Evolutionary conservation across 2,888 invertebrate species (phyloP).

Genomic region (Apeira syringaria): DNA sequence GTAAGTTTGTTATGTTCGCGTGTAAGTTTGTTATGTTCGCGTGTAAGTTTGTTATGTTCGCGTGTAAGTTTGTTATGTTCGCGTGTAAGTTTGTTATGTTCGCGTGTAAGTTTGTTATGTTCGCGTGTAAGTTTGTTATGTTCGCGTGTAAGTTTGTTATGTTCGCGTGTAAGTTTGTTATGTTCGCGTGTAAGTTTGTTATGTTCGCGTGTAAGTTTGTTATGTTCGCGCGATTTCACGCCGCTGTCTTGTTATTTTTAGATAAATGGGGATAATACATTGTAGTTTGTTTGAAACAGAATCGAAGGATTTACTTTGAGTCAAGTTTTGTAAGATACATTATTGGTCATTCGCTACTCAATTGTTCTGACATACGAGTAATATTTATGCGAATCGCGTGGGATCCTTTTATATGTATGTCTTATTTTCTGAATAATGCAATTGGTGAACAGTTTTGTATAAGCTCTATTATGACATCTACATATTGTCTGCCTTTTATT

Average conservation of each 20-base stretch:
- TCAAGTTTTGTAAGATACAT: too few relatives aligned
- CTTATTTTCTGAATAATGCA: too few relatives aligned
- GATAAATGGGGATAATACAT: constrained; percentile 11
- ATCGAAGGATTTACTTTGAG: too few relatives aligned
- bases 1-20: constrained; percentile 38
- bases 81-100: constrained; percentile 48
- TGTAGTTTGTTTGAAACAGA: too few relatives aligned
- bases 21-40: too few relatives aligned
- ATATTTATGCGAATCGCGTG: too few relatives aligned
- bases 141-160: constrained; percentile 47
- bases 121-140: constrained; percentile 47
- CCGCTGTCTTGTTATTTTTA: constrained; percentile 15
- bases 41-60: constrained; percentile 46
- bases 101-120: constrained; percentile 47
- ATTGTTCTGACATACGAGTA: too few relatives aligned
- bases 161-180: constrained; percentile 47
- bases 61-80: constrained; percentile 46
- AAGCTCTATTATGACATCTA: too few relatives aligned
- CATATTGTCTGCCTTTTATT: too few relatives aligned
- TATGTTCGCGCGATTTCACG: constrained; percentile 21
- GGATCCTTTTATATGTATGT: too few relatives aligned
- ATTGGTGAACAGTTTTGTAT: too few relatives aligned
- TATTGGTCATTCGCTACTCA: too few relatives aligned
- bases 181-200: constrained; percentile 47
- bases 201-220: constrained; percentile 46